Percentiles rank a stretch among this genome's conserved stretches.
Conservation (phyloP, 2,888 invertebrate genomes). For the Argyresthia goedartella region DNA sequence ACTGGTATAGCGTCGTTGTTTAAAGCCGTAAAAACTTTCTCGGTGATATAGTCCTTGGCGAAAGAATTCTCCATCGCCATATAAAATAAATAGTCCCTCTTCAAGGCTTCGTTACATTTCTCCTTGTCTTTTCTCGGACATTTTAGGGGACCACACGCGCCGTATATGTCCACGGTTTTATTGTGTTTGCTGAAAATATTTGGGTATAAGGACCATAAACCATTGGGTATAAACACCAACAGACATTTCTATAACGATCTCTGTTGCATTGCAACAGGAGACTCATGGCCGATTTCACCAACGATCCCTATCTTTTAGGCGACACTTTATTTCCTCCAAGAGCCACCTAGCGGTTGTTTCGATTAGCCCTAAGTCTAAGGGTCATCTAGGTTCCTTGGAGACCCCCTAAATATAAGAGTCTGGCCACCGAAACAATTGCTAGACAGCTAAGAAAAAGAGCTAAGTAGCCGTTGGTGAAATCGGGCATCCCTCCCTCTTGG, state of each 20-base stretch:
- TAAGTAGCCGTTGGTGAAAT: no score
- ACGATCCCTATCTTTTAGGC: no score
- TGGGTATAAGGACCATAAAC: background rate
- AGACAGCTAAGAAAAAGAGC: no score
- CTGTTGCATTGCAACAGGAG: background rate
- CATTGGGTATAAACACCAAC: background rate
- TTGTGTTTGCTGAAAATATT: background rate
- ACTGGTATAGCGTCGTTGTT: conserved; percentile 39
- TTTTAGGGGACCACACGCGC: conserved; percentile 36
- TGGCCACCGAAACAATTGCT: no score
- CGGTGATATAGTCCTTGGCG: conserved; percentile 41
- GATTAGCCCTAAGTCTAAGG: no score
- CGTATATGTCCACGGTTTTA: conserved; percentile 36
- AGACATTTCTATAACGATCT: background rate
- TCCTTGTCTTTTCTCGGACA: conserved; percentile 27
- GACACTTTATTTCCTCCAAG: no score
- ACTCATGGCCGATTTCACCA: no score
- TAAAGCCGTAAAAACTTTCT: conserved; percentile 34
- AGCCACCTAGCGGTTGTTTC: no score
- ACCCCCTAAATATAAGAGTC: no score
- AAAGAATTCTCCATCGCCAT: conserved; percentile 43
- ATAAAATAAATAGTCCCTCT: conserved; percentile 42
- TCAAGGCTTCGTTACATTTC: conserved; percentile 38
- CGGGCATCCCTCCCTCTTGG: no score
- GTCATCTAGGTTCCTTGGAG: no score